Base-by-base conservation (phyloP, 2,113 vertebrate species). In the Brachionichthys hirsutus region DNA sequence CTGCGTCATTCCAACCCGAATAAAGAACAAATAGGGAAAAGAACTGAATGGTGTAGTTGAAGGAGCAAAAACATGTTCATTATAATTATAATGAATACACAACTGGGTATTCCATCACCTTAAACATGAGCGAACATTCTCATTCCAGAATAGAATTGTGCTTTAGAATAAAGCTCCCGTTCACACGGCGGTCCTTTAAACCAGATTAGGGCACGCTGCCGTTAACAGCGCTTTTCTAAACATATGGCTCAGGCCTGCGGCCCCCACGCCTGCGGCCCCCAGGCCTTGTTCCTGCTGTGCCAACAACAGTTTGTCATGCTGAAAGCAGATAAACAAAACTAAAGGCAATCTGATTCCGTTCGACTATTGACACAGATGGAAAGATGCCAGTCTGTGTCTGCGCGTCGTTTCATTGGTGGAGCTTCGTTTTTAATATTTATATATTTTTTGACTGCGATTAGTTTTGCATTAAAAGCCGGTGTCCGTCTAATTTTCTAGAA, bases 301-400 rank as follows among this genome's bases (percentile, higher is more conserved):
- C 88, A 91, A 88, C 82, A 88, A 89, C 86, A 88, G 86, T 91
- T 90, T 90, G 89, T 89, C 84, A 80, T 78, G 87, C 81, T 82
- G 84, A 88, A 87, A 89, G 78, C 62, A 80, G 80, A 88, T 80
- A 88, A 88, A 89, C 84, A 84, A 77, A 87, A 87, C 88, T 82
- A 73, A 87, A 72, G 84, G 86, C 84, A 70, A 83, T 83, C 57
- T 77, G 77, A 87, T 84, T 88, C 78, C 61, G 75, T 54, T 80
- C 74, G 62, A 87, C 73, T 77, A 75, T 74, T 67, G 73, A 75
- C 45, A 58, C 81, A 83, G 62, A 75, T 71, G 61, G 68, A 67
- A 34, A 12, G 73, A 80, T 72, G 64, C 66, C 68, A 80, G 58
- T 22, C 22, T 58, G 35, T 56, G 66, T 70, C 65, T 72, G 57